A percentile compares a stretch with the other conserved stretches of the same genome.
These are phyloP conservation scores for Caenorhabditis parvicauda DNA, from an alignment of 2,888 invertebrate species.

Conservation along the genomic window DNA sequence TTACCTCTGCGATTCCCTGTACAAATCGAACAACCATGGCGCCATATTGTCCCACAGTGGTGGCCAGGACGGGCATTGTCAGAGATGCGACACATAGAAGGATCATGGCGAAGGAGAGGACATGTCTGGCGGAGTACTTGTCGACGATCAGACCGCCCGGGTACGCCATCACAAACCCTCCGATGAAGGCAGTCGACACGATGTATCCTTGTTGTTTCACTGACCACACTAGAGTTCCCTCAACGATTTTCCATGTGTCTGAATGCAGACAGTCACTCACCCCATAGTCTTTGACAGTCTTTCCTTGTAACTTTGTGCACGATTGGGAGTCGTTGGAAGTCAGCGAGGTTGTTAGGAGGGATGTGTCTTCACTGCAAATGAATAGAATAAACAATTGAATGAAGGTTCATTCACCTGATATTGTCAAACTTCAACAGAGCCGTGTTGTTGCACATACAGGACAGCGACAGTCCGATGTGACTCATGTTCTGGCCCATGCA, in stretches of 20 bases:
- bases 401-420: no score
- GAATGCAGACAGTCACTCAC: no score
- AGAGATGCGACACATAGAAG: constrained; percentile 16
- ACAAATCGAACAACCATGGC: constrained; percentile 36
- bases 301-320: constrained; percentile 17
- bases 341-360: no score
- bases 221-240: constrained; percentile 30
- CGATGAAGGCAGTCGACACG: constrained; percentile 23
- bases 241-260: no score
- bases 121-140: constrained; percentile 24
- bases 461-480: constrained; percentile 45
- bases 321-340: not conserved
- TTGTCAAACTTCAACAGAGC: no score
- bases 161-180: constrained; percentile 27
- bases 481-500: constrained; percentile 37
- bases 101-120: constrained; percentile 15
- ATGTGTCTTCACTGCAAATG: no score
- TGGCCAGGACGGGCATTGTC: constrained; percentile 31
- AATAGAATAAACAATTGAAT: no score
- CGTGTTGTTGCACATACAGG: constrained; percentile 50
- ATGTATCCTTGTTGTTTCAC: constrained; percentile 21
- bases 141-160: constrained; percentile 24
- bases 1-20: constrained; percentile 49
- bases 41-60: constrained; percentile 22
- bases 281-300: constrained; percentile 19